These are phyloP conservation scores for Camelus bactrianus DNA, from an alignment of 2,113 vertebrate genomes.

Conservation along the genomic window DNA sequence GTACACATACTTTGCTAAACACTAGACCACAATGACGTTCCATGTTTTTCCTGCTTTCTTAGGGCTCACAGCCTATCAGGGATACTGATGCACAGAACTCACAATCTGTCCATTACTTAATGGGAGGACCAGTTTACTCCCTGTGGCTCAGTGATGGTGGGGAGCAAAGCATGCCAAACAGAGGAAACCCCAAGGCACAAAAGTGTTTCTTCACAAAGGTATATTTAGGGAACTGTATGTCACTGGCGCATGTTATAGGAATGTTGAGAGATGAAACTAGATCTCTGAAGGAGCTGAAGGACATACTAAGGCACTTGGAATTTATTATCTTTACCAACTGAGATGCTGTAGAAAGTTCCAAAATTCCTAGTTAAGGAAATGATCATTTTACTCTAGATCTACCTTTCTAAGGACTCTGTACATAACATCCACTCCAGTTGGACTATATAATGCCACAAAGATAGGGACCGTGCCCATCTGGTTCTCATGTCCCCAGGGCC, in stretches of 20 bases:
- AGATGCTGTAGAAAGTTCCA: not conserved
- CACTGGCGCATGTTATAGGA: not conserved
- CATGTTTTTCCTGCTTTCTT: not conserved
- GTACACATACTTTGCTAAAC: not conserved
- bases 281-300: not conserved
- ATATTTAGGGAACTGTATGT: not conserved
- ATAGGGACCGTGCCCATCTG: not conserved
- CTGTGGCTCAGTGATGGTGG: not conserved
- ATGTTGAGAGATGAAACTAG: not conserved
- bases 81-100: not conserved
- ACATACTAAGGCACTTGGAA: not conserved
- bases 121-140: not conserved
- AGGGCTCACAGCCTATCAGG: not conserved
- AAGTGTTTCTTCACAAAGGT: not conserved
- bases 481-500: not conserved
- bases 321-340: not conserved
- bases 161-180: not conserved
- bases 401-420: not conserved
- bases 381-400: not conserved
- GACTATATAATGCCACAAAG: not conserved
- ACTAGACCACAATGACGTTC: not conserved
- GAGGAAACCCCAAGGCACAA: not conserved
- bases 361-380: not conserved
- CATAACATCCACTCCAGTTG: no score
- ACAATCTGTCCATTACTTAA: not conserved